A percentile compares a stretch with the other conserved stretches of the same genome.
Evolutionary conservation across 2,113 vertebrate species (phyloP).

Genomic region (Desmodus rotundus): DNA sequence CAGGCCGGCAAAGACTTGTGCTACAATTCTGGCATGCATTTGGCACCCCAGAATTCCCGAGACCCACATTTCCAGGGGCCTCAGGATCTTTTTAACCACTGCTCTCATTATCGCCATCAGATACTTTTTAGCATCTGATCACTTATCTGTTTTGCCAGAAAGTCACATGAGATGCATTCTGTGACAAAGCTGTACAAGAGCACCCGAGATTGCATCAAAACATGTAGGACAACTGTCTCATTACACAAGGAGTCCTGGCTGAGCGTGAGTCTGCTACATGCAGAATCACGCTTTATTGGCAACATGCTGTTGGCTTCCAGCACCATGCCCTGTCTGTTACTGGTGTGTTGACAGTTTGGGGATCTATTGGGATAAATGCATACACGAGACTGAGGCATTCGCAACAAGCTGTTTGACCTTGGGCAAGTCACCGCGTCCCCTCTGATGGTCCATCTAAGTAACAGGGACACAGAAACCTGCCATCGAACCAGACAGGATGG

Average conservation of each 20-base stretch:
- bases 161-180: not conserved
- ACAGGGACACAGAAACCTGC: not conserved
- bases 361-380: conserved; percentile 9
- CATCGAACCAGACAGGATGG: not conserved
- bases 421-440: not conserved
- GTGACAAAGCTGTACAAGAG: not conserved
- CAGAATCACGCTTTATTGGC: not conserved
- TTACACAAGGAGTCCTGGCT: not conserved
- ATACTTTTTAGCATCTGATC: not conserved
- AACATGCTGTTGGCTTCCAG: conserved; percentile 12
- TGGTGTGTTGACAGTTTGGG: conserved; percentile 34
- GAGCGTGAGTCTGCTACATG: not conserved
- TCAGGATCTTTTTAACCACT: not conserved
- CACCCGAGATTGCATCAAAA: not conserved
- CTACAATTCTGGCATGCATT: not conserved
- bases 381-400: not conserved
- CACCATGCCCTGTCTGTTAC: not conserved
- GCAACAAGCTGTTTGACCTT: not conserved
- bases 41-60: not conserved
- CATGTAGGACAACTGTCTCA: not conserved
- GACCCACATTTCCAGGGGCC: not conserved
- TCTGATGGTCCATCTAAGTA: not conserved
- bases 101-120: not conserved
- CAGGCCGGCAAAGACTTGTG: not conserved
- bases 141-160: conserved; percentile 31